Conservation (phyloP, 2,797 vertebrate species). For the Tamandua tetradactyla region DNA sequence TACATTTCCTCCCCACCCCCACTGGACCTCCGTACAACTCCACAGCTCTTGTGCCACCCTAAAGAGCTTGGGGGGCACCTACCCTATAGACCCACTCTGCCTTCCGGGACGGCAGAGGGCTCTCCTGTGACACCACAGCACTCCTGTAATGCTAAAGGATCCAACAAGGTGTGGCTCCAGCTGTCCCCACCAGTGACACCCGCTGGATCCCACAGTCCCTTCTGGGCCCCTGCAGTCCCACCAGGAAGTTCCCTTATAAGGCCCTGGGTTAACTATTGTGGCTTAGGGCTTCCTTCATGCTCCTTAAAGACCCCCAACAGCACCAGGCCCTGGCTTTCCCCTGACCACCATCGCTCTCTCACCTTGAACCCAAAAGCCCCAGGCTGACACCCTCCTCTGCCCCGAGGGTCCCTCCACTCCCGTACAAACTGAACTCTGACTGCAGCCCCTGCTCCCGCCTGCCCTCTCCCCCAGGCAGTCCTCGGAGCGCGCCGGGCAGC, state of each 20-base stretch:
- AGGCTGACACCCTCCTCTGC: not conserved
- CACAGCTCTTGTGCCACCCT: not conserved
- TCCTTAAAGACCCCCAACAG: not conserved
- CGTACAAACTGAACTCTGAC: not conserved
- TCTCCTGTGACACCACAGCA: not conserved
- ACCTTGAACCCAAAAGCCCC: not conserved
- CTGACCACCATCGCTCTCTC: not conserved
- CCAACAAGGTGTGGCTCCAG: not conserved
- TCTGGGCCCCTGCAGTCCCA: not conserved
- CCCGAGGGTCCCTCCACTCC: not conserved
- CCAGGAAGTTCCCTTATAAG: no score
- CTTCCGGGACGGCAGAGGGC: not conserved
- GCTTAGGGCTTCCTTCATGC: not conserved
- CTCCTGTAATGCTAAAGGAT: not conserved
- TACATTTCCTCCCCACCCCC: not conserved
- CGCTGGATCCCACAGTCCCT: not conserved
- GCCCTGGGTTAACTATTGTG: not conserved
- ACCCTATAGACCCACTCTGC: not conserved
- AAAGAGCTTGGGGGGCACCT: not conserved
- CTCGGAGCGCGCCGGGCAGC: conserved; percentile 91
- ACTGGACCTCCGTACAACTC: not conserved
- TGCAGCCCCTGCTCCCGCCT: not conserved
- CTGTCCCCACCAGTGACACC: not conserved
- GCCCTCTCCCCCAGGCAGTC: conserved; percentile 87
- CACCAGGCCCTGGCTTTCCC: not conserved